Evolutionary conservation across 1,140 invertebrate genomes (phyloP).

Genomic region (Aphis craccivora): DNA sequence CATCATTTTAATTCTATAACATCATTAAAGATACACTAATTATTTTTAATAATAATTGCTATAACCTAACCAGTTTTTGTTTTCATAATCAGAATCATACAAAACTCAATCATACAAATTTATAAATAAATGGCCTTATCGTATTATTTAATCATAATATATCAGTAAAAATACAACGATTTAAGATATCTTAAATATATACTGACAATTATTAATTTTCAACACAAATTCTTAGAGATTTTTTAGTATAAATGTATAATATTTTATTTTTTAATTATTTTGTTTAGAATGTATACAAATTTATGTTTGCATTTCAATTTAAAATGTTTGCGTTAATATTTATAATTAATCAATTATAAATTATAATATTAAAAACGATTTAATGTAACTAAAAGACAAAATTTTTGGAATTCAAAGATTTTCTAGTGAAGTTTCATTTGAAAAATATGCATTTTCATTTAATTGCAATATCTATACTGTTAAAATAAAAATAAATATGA

Average conservation of each 20-base stretch:
- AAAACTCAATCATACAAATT: background rate
- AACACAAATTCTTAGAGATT: background rate
- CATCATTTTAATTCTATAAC: background rate
- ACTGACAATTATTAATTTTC: background rate
- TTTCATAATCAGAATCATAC: too few species aligned
- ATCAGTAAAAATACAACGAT: background rate
- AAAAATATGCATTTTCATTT: background rate
- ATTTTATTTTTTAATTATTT: background rate
- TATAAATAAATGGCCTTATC: rapidly evolving
- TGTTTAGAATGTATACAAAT: background rate
- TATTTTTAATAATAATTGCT: background rate
- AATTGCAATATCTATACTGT: background rate
- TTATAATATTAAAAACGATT: background rate
- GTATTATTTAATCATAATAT: background rate
- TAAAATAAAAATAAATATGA: background rate
- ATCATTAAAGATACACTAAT: background rate
- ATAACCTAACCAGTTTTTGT: background rate
- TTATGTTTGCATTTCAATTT: background rate
- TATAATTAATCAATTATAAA: background rate
- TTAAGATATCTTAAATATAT: background rate
- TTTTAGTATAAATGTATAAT: background rate
- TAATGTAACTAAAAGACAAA: background rate
- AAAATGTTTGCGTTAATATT: background rate
- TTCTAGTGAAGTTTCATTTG: background rate
- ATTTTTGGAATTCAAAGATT: background rate